These are phyloP conservation scores for Meloidogyne chitwoodi DNA, from an alignment of 1,140 invertebrate species.

Conservation along the genomic window DNA sequence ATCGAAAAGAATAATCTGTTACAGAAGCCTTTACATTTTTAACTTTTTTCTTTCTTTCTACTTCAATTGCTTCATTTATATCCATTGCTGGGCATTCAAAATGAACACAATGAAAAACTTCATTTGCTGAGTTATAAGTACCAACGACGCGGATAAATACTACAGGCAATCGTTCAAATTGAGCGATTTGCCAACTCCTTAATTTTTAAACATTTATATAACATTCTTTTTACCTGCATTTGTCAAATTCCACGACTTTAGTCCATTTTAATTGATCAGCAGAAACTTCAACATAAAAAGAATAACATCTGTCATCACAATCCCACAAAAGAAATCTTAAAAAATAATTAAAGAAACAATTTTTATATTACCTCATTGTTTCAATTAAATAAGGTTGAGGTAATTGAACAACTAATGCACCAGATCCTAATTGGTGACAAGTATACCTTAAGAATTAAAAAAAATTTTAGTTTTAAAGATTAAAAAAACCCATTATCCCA, in stretches of 20 bases:
- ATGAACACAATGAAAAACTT: constrained; percentile 96
- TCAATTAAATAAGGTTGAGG: constrained; percentile 90
- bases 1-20: neutral
- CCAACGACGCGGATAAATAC: constrained; percentile 80
- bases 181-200: constrained; percentile 83
- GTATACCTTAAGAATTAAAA: constrained; percentile 16
- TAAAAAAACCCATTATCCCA: constrained; percentile 98
- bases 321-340: constrained; percentile 85
- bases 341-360: neutral
- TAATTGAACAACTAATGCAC: constrained; percentile 86
- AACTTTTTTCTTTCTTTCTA: constrained; percentile 2
- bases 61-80: constrained; percentile 7
- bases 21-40: neutral
- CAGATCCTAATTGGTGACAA: constrained; percentile 86
- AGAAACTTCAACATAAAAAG: constrained; percentile 91
- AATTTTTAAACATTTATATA: neutral
- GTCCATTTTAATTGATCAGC: constrained; percentile 85
- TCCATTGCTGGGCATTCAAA: constrained; percentile 77
- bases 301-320: constrained; percentile 90
- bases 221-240: constrained; percentile 65
- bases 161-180: constrained; percentile 75
- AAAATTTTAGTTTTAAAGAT: neutral
- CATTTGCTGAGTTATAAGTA: constrained; percentile 41
- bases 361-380: constrained; percentile 71
- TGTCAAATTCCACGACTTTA: constrained; percentile 73